Evolutionary conservation across 2,888 invertebrate genomes (phyloP).

Genomic region (Eucera pruinosa): DNA sequence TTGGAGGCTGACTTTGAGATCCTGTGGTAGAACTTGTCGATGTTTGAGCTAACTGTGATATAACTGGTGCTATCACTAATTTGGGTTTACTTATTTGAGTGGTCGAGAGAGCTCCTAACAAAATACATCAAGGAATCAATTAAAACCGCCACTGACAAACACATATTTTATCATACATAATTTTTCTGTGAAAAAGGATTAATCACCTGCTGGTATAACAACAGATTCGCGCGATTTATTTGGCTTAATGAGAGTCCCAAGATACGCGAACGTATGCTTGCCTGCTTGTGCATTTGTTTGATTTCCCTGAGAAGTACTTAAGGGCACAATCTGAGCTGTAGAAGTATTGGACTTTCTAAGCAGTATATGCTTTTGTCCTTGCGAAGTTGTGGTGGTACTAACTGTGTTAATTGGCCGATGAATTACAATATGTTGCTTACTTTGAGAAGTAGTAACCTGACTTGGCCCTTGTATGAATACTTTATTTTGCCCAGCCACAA

Average conservation of each 20-base stretch:
- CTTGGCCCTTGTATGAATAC: slow-evolving; percentile 80
- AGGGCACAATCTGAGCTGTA: slow-evolving; percentile 81
- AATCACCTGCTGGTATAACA: slow-evolving; percentile 80
- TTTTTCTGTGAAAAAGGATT: slow-evolving; percentile 13
- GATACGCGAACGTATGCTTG: slow-evolving; percentile 82
- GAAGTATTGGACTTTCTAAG: slow-evolving; percentile 79
- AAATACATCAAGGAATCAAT: slow-evolving; percentile 6
- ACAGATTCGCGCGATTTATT: slow-evolving; percentile 80
- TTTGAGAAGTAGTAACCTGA: slow-evolving; percentile 77
- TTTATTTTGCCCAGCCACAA: slow-evolving; percentile 78
- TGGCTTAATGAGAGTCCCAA: slow-evolving; percentile 82
- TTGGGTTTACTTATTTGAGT: slow-evolving; percentile 79
- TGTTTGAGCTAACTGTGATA: slow-evolving; percentile 78
- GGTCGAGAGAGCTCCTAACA: slow-evolving; percentile 74
- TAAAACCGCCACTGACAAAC: not conserved
- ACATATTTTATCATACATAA: not conserved
- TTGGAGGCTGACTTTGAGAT: slow-evolving; percentile 75
- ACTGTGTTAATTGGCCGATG: slow-evolving; percentile 78
- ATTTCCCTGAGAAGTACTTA: slow-evolving; percentile 77
- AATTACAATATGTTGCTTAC: slow-evolving; percentile 80
- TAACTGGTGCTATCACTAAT: slow-evolving; percentile 80
- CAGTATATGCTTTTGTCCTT: slow-evolving; percentile 81
- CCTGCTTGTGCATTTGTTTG: slow-evolving; percentile 76
- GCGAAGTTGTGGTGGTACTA: slow-evolving; percentile 65
- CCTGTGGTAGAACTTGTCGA: slow-evolving; percentile 73